These are phyloP conservation scores for Manacus vitellinus DNA, from an alignment of 2,113 vertebrate species.

Conservation along the genomic window DNA sequence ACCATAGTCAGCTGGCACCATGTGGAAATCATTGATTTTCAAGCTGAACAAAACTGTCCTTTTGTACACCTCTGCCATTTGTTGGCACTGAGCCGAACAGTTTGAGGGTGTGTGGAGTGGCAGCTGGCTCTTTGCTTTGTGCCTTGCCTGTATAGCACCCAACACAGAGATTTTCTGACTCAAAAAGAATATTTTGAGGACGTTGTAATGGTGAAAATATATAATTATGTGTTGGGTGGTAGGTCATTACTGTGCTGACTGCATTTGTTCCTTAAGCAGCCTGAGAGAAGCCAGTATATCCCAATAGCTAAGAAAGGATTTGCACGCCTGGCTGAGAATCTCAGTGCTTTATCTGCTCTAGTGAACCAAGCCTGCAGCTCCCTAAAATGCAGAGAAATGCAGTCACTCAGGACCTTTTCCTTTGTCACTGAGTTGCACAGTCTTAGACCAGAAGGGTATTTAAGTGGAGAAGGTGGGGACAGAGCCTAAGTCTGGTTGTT, in stretches of 20 bases:
- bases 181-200: background rate
- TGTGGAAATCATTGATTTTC: background rate
- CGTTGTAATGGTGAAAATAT: background rate
- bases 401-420: background rate
- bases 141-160: background rate
- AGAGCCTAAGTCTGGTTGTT: background rate
- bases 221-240: background rate
- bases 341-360: constrained; percentile 58
- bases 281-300: constrained; percentile 49
- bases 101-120: background rate
- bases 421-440: background rate
- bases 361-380: constrained; percentile 37
- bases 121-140: background rate
- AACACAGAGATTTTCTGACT: background rate
- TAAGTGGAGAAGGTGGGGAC: background rate
- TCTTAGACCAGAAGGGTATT: background rate
- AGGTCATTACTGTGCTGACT: constrained; percentile 43
- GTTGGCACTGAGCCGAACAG: background rate
- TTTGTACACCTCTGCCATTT: constrained; percentile 5
- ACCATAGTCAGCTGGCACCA: background rate
- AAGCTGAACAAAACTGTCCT: background rate
- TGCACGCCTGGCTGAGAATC: constrained; percentile 45
- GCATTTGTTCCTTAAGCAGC: constrained; percentile 48
- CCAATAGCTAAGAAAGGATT: constrained; percentile 61
- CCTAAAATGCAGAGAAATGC: constrained; percentile 6